Percentiles rank a stretch among this genome's conserved stretches.
Conservation (phyloP, 1,140 invertebrate genomes). For the Sarcophaga bullata region DNA sequence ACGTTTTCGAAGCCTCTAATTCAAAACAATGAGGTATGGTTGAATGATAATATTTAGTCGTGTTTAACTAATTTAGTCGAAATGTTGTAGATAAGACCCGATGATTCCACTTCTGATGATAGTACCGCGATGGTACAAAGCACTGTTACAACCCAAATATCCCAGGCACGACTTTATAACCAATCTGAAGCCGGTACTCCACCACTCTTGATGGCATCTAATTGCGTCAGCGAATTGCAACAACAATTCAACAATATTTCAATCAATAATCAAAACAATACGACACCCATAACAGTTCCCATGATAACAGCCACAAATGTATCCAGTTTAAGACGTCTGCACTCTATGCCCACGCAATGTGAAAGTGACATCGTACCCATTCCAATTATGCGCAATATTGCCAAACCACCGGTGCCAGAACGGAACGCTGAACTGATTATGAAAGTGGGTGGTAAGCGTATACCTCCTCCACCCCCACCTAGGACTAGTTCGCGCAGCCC, state of each 20-base stretch:
- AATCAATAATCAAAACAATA: background rate
- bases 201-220: background rate
- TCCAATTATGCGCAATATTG: slow-evolving; percentile 46
- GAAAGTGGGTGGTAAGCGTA: slow-evolving; percentile 74
- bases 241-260: slow-evolving; percentile 32
- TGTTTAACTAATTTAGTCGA: background rate
- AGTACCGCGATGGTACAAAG: slow-evolving; percentile 64
- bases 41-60: background rate
- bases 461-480: slow-evolving; percentile 87
- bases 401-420: slow-evolving; percentile 81
- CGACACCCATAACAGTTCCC: slow-evolving; percentile 22
- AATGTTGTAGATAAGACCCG: slow-evolving; percentile 54
- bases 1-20: slow-evolving; percentile 78
- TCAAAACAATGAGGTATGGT: slow-evolving; percentile 60
- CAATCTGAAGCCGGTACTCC: slow-evolving; percentile 45
- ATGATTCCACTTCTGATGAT: slow-evolving; percentile 65
- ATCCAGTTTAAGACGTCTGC: slow-evolving; percentile 74
- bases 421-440: slow-evolving; percentile 77
- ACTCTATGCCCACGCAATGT: slow-evolving; percentile 80
- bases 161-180: slow-evolving; percentile 62
- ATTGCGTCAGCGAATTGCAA: slow-evolving; percentile 31
- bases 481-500: slow-evolving; percentile 84
- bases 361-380: slow-evolving; percentile 78
- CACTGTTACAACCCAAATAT: slow-evolving; percentile 65
- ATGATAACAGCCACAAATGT: slow-evolving; percentile 63